Evolutionary conservation across 2,888 invertebrate species (phyloP).

Genomic region (Oscheius sp.): DNA sequence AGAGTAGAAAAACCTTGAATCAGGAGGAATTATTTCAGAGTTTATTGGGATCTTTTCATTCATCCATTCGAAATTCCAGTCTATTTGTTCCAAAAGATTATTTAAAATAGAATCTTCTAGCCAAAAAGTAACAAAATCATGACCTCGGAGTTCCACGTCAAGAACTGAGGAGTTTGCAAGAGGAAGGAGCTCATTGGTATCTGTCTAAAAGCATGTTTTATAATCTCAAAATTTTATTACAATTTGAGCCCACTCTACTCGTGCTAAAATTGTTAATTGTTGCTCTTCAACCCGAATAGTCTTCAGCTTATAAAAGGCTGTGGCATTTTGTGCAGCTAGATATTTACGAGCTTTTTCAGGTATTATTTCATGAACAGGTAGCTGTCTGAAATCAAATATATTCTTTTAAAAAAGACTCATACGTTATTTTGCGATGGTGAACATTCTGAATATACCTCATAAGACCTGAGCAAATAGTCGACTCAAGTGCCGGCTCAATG

Average conservation of each 20-base stretch:
- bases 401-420: neutral
- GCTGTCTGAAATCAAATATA: conserved; percentile 47
- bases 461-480: conserved; percentile 28
- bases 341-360: conserved; percentile 61
- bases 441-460: conserved; percentile 26
- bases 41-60: conserved; percentile 64
- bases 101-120: conserved; percentile 65
- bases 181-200: neutral
- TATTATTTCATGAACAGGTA: conserved; percentile 56
- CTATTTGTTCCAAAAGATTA: conserved; percentile 60
- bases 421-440: conserved; percentile 35
- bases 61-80: conserved; percentile 69
- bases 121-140: conserved; percentile 61
- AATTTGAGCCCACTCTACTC: conserved; percentile 58
- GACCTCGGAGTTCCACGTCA: conserved; percentile 51
- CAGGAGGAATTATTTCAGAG: conserved; percentile 60
- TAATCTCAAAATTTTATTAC: neutral
- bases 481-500: conserved; percentile 28
- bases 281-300: conserved; percentile 55
- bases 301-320: conserved; percentile 42
- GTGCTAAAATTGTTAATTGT: conserved; percentile 55
- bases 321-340: conserved; percentile 47
- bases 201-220: neutral
- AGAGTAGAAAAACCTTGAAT: conserved; percentile 45
- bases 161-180: conserved; percentile 34